phyloP scores from a whole-genome alignment of 2,113 vertebrate genomes.

The Tautogolabrus adspersus region DNA sequence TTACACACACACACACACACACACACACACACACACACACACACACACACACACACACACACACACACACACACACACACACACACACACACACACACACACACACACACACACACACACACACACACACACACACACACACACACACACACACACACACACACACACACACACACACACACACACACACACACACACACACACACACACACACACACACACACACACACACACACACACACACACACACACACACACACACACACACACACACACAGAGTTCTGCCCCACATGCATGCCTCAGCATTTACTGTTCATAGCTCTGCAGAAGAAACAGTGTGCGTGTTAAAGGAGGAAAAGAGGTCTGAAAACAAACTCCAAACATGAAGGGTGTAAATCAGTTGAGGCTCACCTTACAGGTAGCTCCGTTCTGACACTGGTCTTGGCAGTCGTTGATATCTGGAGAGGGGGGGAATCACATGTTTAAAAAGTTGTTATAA shows the following conservation, averaged over 20 bases:
- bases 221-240: neutral
- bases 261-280: neutral
- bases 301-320: neutral
- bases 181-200: neutral
- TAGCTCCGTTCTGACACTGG: slow-evolving; percentile 92
- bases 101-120: neutral
- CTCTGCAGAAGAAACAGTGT: neutral
- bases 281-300: no score
- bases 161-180: no score
- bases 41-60: no score
- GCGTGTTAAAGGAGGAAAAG: no score
- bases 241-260: slow-evolving; percentile 1
- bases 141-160: no score
- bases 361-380: neutral
- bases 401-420: slow-evolving; percentile 84
- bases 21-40: no score
- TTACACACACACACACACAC: no score
- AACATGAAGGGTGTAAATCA: neutral
- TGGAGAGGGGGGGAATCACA: slow-evolving; percentile 58
- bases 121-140: neutral
- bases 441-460: slow-evolving; percentile 91
- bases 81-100: neutral
- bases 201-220: neutral
- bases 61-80: slow-evolving; percentile 6
- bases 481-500: no score